Percentiles rank a stretch among this genome's conserved stretches.
phyloP scores from a whole-genome alignment of 2,888 invertebrate genomes.

The Drosophila neotestacea region DNA sequence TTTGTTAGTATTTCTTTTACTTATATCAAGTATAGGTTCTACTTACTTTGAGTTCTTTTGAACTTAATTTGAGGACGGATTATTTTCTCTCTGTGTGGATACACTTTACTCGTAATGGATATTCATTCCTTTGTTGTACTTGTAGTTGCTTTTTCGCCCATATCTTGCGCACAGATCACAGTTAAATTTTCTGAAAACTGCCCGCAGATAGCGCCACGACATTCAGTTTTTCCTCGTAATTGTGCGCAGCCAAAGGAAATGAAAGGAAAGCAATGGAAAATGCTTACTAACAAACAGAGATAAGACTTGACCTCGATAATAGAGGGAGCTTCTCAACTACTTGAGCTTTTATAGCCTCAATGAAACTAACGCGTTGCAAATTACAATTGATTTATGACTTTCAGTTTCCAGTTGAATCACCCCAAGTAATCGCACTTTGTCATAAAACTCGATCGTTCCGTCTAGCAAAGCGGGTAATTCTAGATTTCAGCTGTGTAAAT shows the following conservation, averaged over 20 bases:
- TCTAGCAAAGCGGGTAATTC: not conserved
- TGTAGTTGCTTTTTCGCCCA: conserved; percentile 19
- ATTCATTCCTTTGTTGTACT: conserved; percentile 1
- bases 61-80: not conserved
- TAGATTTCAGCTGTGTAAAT: not conserved
- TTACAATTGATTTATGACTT: conserved; percentile 33
- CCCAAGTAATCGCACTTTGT: not conserved
- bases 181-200: conserved; percentile 30
- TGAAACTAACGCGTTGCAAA: conserved; percentile 29
- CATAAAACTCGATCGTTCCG: not conserved
- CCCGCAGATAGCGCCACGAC: conserved; percentile 31
- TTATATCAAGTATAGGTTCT: not conserved
- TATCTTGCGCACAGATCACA: conserved; percentile 28
- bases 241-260: conserved; percentile 9
- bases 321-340: conserved; percentile 1
- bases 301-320: conserved; percentile 25
- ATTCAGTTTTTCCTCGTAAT: conserved; percentile 17
- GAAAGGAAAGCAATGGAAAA: conserved; percentile 16
- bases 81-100: not conserved
- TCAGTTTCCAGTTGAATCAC: conserved; percentile 16
- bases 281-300: conserved; percentile 14
- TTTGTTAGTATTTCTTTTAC: no score
- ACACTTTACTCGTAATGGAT: conserved; percentile 6
- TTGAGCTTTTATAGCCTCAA: conserved; percentile 15
- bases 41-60: not conserved